A percentile compares a stretch with the other conserved stretches of the same genome.
Evolutionary conservation across 1,140 invertebrate genomes (phyloP).

Genomic region (Formica exsecta): DNA sequence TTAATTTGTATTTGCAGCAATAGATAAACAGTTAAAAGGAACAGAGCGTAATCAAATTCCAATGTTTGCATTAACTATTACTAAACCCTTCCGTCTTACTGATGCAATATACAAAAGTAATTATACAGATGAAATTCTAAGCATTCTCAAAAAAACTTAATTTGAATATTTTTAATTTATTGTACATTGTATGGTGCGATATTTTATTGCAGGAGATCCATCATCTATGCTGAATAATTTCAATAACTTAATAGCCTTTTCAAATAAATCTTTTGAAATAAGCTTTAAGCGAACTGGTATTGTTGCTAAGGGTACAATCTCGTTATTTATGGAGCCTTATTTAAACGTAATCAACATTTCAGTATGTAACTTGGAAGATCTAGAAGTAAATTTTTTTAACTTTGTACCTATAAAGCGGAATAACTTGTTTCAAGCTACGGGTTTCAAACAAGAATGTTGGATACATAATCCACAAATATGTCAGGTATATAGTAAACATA

Average conservation of each 20-base stretch:
- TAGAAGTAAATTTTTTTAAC: slow-evolving; percentile 76
- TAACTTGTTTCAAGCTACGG: slow-evolving; percentile 74
- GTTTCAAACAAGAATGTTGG: slow-evolving; percentile 74
- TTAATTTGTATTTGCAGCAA: slow-evolving; percentile 74
- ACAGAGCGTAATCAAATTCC: slow-evolving; percentile 81
- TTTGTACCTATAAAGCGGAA: slow-evolving; percentile 70
- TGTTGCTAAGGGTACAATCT: slow-evolving; percentile 68
- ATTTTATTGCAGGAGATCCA: slow-evolving; percentile 63
- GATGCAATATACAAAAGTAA: slow-evolving; percentile 77
- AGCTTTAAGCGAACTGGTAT: slow-evolving; percentile 74
- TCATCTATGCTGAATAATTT: slow-evolving; percentile 65
- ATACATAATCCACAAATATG: slow-evolving; percentile 78
- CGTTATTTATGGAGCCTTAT: slow-evolving; percentile 73
- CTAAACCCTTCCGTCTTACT: slow-evolving; percentile 79
- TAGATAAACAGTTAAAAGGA: slow-evolving; percentile 78
- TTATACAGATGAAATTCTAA: slow-evolving; percentile 21
- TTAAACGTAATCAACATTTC: slow-evolving; percentile 76
- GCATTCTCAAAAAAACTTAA: neutral
- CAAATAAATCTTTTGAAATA: slow-evolving; percentile 70
- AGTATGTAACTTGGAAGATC: slow-evolving; percentile 62
- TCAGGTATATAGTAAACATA: slow-evolving; percentile 71
- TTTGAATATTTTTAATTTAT: neutral
- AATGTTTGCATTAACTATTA: slow-evolving; percentile 79
- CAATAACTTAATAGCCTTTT: slow-evolving; percentile 72
- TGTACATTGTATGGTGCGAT: neutral